Conservation (phyloP, 2,113 vertebrate species). For the Gallinago undulata region DNA sequence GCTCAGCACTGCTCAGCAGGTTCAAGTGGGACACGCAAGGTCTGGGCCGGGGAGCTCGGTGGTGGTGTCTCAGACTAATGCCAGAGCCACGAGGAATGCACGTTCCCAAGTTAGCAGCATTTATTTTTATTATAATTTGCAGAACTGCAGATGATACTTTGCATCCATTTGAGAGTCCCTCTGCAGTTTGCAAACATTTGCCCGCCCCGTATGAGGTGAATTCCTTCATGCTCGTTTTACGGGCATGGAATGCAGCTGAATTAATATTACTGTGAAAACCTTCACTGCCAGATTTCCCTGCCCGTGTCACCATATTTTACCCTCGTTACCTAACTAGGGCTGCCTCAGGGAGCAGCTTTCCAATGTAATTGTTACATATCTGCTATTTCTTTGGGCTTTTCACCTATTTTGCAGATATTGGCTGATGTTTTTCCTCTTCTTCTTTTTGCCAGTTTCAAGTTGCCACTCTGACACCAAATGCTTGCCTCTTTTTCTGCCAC, state of each 20-base stretch:
- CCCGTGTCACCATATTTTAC: neutral
- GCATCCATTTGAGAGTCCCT: neutral
- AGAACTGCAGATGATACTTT: neutral
- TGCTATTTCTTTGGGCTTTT: neutral
- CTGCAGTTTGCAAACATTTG: neutral
- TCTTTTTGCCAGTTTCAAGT: slow-evolving; percentile 23
- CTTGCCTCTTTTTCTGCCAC: neutral
- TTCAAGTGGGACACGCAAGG: neutral
- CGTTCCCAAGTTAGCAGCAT: neutral
- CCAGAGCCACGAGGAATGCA: neutral
- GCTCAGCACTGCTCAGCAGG: neutral
- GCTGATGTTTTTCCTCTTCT: neutral
- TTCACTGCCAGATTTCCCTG: neutral
- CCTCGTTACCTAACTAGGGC: neutral
- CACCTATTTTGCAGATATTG: neutral
- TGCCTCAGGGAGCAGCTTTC: neutral
- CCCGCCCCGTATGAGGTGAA: accelerated
- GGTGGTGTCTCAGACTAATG: accelerated
- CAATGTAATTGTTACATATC: neutral
- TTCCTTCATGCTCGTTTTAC: neutral
- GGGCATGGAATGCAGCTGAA: accelerated
- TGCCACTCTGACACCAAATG: slow-evolving; percentile 7
- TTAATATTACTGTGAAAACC: neutral
- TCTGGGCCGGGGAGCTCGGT: neutral
- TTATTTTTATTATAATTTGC: neutral